Base-by-base conservation (phyloP, 2,113 vertebrate species). In the Albula glossodonta region DNA sequence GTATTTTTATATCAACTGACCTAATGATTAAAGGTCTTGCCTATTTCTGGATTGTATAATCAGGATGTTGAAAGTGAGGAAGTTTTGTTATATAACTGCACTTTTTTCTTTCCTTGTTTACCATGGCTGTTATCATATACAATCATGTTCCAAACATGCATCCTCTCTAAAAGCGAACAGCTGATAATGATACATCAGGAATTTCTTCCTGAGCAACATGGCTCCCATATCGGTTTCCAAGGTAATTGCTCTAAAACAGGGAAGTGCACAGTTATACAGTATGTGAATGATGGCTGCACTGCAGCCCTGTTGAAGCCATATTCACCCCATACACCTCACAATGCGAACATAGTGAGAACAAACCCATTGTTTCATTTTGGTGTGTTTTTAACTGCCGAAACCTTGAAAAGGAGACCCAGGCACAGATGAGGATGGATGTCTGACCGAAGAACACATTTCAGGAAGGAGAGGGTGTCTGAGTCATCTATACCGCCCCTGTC, bases 141-240 rank as follows among this genome's bases (percentile, higher is more conserved):
- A 10, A 17, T 63, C n/a, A 31, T 57, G 51, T 78, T 51, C 70
- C 70, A 19, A 77, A 78, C 8, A 50, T 63, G 25, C 10, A 6
- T 74, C 51, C 51, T 52, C n/a, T 15, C 11, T 52, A n/a, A n/a
- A 84, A 4, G 19, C 13, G n/a, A 74, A 60, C 31, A 22, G 51
- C 22, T 13, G 6, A 22, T 19, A 6, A 48, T 31, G 25, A 17
- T 22, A 48, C 7, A 48, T 3, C 17, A 52, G 49, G 50, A 77
- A 77, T 50, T 90, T 78, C 86, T 86, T 12, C 85, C 78, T 25
- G 51, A 90, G 57, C 86, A 86, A 83, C 88, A 89, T 83, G 19
- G 89, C 88, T 91, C 91, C 92, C 92, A 91, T 11, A 80, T 80
- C 83, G 31, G 31, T 86, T 84, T 87, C 89, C 87, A 89, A 88